Percentiles rank a stretch among this genome's conserved stretches.
phyloP scores from a whole-genome alignment of 2,888 invertebrate species.

The Aplocera efformata region DNA sequence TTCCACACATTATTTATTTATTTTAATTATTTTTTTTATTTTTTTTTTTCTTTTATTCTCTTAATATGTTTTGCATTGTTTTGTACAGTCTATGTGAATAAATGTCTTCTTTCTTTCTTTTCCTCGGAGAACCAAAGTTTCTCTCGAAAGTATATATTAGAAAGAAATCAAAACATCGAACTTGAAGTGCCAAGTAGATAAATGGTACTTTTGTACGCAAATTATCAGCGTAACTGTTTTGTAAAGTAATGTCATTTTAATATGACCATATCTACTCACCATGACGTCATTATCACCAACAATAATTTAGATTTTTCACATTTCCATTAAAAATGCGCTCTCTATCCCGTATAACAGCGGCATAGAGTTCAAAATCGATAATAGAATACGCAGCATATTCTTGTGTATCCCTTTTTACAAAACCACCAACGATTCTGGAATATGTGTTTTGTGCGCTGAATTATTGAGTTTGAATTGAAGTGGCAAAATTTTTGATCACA shows the following conservation, averaged over 20 bases:
- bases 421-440: conserved; percentile 40
- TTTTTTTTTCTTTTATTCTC: no score
- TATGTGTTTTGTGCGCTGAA: conserved; percentile 39
- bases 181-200: no score
- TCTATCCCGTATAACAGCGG: background rate
- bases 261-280: conserved; percentile 57
- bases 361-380: conserved; percentile 31
- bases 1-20: no score
- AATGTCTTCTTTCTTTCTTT: no score
- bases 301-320: conserved; percentile 8
- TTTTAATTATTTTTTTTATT: no score
- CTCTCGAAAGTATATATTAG: no score
- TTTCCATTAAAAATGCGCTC: background rate
- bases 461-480: conserved; percentile 46
- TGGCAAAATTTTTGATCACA: conserved; percentile 14
- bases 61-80: no score
- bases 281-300: conserved; percentile 71
- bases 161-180: no score
- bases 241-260: conserved; percentile 76
- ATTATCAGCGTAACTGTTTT: conserved; percentile 62
- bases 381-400: conserved; percentile 1
- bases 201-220: conserved; percentile 45
- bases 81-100: no score
- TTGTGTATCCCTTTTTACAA: no score
- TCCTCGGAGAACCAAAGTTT: no score